Evolutionary conservation across 1,140 invertebrate species (phyloP), one percentile per base, ranked within the genome.

Genomic region (Drosophila sulfurigaster): DNA sequence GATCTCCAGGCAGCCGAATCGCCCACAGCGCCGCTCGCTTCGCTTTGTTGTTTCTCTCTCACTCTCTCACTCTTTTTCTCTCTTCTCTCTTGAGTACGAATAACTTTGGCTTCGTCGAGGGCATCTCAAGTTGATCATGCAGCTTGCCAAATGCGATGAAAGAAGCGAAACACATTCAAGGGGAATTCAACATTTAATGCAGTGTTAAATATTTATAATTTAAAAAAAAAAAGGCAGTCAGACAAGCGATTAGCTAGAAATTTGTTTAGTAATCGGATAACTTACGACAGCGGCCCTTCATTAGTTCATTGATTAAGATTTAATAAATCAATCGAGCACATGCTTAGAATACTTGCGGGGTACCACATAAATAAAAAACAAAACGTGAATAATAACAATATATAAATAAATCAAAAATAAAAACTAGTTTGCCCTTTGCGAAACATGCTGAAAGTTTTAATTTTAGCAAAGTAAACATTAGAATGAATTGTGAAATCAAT

Each of bases 1-100:
- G 78, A 80, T 85, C 81, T 80, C 77, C 81, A 73, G 81, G 81
- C 81, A 81, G 81, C 66, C 81, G 81, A 78, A 80, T 82, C 81
- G 81, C 81, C 78, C 68, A 85, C 81, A 83, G 81, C 74, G 69
- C 78, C 81, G 60, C 48, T 78, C 65, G 81, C 73, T 68, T 74
- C 67, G 77, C 48, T 82, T 86, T 85, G 69, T 86, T 86, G 78
- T 70, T 56, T 49, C 20, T 43, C 49, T 46, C 38, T 41, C 32
- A 5, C 35, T 38, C 35, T 7, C 35, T 38, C 35, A 10, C 35
- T 8, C 35, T 38, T 10, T 38, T 10, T 38, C 35, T 38, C 35
- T 38, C 7, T 38, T 8, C 35, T 10, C 35, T 38, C 35, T 10
- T 38, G 8, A 38, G 32, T 7, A 38, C 1, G 13, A 57, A 11